These are phyloP conservation scores for Oryzaephilus surinamensis DNA, from an alignment of 1,140 invertebrate species.

Conservation along the genomic window DNA sequence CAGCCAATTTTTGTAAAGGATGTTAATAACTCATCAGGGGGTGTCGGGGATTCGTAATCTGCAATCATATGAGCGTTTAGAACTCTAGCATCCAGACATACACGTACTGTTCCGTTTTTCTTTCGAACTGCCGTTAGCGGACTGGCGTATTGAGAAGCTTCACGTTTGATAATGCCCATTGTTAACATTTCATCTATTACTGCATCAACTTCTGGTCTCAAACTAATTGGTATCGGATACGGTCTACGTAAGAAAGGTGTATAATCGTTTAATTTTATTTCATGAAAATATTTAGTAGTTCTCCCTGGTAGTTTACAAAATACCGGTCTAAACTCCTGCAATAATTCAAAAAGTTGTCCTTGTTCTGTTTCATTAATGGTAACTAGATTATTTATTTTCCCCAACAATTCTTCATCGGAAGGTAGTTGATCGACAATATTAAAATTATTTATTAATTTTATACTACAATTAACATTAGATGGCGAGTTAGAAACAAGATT, in stretches of 20 bases:
- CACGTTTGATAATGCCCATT: conserved; percentile 18
- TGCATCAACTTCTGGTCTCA: conserved; percentile 9
- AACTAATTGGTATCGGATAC: conserved; percentile 18
- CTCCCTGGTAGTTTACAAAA: conserved; percentile 14
- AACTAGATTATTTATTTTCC: neutral
- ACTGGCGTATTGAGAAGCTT: conserved; percentile 28
- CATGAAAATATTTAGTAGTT: conserved; percentile 14
- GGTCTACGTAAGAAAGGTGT: conserved; percentile 11
- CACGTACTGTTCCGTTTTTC: conserved; percentile 17
- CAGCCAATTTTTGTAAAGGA: conserved; percentile 20
- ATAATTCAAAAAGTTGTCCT: neutral
- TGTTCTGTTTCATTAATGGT: neutral
- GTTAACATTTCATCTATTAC: conserved; percentile 20
- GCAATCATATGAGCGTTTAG: conserved; percentile 28
- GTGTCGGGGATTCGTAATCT: conserved; percentile 23
- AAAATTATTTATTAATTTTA: neutral
- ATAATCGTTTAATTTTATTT: conserved; percentile 11
- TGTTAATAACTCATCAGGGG: conserved; percentile 26
- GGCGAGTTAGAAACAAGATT: neutral
- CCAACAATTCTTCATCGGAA: neutral
- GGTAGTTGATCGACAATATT: neutral
- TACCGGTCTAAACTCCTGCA: conserved; percentile 2
- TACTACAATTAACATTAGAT: neutral
- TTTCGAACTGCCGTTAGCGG: conserved; percentile 24
- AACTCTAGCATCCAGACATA: conserved; percentile 30